Base-by-base conservation (phyloP, 1,140 invertebrate genomes). In the Leptopilina boulardi region DNA sequence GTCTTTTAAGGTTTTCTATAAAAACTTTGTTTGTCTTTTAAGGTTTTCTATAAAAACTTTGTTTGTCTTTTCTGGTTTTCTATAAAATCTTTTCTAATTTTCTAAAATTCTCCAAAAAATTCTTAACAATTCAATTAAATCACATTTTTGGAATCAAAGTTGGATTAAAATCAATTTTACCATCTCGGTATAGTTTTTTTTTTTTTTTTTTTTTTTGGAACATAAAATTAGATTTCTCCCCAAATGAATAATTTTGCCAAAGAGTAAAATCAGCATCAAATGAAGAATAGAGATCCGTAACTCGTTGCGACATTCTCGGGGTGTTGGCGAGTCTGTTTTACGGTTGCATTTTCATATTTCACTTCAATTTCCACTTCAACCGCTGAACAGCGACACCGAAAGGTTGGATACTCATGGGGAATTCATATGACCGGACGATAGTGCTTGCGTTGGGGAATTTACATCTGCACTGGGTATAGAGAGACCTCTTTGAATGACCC, bases 301-400 rank as follows among this genome's bases (percentile, higher is more conserved):
- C 4, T 30, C 26, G 10, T 3, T 66, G 21, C 26, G 11, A 66
- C 13, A 30, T 30, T 66, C 23, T 26, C 59, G 13, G 23, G 59
- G 80, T 78, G 76, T 77, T 70, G 77, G 74, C 73, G 73, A 80
- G 78, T 81, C 77, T 75, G 82, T 78, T 83, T 83, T 83, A 80
- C 80, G 74, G 83, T 79, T 71, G 80, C 82, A 88, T 88, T 89
- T 88, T 88, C 88, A 89, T 89, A 89, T 89, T 90, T 89, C 87
- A 88, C 88, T 89, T 87, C 84, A 89, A 89, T 89, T 88, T 89
- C 84, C 86, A 90, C 87, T 89, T 88, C 80, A 89, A 83, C 84
- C 80, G 85, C 82, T 81, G 84, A 84, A 84, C 85, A 84, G 77
- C 77, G 78, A 78, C 72, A 74, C 78, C n/a, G 59, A 78, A 88